Conservation (phyloP, 2,113 vertebrate species). For the Desmodus rotundus region DNA sequence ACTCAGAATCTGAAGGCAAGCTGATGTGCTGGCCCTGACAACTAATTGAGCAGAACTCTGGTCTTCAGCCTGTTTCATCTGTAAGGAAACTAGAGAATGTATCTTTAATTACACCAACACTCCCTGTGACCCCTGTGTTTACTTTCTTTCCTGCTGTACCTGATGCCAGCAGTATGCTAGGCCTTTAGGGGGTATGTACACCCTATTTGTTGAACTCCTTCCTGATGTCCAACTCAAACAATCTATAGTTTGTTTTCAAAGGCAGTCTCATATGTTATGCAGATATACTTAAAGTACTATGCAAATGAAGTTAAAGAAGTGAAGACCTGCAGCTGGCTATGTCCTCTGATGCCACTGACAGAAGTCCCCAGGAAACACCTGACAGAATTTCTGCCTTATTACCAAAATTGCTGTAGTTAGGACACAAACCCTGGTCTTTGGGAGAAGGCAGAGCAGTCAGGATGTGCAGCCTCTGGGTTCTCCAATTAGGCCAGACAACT, state of each 20-base stretch:
- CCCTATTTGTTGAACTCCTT: not conserved
- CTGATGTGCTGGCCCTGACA: fast-evolving
- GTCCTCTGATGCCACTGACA: not conserved
- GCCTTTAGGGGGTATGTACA: not conserved
- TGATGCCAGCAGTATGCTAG: not conserved
- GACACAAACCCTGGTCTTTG: not conserved
- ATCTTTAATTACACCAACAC: fast-evolving
- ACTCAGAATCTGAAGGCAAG: not conserved
- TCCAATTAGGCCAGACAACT: not conserved
- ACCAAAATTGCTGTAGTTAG: not conserved
- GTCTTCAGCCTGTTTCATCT: no score
- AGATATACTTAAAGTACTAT: slow-evolving; percentile 8
- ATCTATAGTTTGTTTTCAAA: not conserved
- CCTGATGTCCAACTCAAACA: not conserved
- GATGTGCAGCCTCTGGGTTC: not conserved
- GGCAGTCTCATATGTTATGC: not conserved
- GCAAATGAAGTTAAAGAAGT: not conserved
- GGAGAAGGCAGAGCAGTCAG: not conserved
- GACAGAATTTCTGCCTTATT: not conserved
- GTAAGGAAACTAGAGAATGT: not conserved
- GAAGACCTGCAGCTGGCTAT: not conserved
- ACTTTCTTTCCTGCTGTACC: not conserved
- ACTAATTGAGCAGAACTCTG: no score
- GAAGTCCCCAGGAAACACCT: not conserved
- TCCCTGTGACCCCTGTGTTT: not conserved